Evolutionary conservation across 2,113 vertebrate species (phyloP), one percentile per base, ranked within the genome.

Genomic region (Sciurus niger): DNA sequence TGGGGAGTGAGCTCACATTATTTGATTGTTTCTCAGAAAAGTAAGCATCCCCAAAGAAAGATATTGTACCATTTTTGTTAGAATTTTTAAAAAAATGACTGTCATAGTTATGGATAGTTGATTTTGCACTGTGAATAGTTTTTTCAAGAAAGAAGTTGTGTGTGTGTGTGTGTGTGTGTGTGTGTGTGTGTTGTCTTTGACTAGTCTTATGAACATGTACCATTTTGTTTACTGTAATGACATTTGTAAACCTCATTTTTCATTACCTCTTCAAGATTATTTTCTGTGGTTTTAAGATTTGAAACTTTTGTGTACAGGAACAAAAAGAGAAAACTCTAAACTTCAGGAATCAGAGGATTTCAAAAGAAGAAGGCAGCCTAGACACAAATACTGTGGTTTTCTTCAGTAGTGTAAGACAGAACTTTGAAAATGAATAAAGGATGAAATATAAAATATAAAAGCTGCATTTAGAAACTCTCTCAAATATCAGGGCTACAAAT

Each of bases 381-480:
- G 17, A 30, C 1, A n/a, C 22, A 84, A 60, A 72, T 34, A 67
- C 3, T 55, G 4, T 84, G 13, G 74, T 93, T 67, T 88, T 78
- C 84, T 96, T 85, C 51, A 89, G 63, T 94, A 76, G 12, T 74
- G 55, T 91, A 96, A 92, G 58, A 97, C 6, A 70, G 24, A 78
- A 12, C 22, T 70, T 85, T 74, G 85, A 96, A 98, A 97, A 34
- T 40, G 93, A 95, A 92, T 89, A 58, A 77, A 84, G 22, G 30
- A 43, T 88, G 92, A 97, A 95, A n/a, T 94, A 67, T 83, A 92
- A 97, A 95, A 30, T 94, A 60, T 70, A 96, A 78, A 24, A 88
- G 6, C 83, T 97, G 37, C 53, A 18, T 32, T 94, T 93, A 97
- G 63, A 90, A 97, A 86, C 32, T 82, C 34, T 4, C 0, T 94